Percentiles rank a stretch among this genome's conserved stretches.
Evolutionary conservation across 2,113 vertebrate species (phyloP).

Genomic region (Petaurus breviceps): DNA sequence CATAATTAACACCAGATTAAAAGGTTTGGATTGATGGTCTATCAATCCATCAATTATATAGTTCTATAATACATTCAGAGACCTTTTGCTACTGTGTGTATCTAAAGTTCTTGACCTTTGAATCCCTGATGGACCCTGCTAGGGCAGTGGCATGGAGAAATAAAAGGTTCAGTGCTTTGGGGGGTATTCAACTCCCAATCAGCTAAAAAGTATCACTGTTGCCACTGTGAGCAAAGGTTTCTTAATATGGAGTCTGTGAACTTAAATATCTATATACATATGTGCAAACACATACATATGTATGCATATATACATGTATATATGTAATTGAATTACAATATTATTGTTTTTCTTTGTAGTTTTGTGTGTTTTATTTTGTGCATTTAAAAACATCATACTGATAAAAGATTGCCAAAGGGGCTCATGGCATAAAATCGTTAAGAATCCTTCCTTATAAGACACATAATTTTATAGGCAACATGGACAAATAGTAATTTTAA

Average conservation of each 20-base stretch:
- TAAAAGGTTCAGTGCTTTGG: not conserved
- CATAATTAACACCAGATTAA: not conserved
- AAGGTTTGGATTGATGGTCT: not conserved
- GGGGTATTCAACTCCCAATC: not conserved
- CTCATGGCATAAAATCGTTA: too few species aligned
- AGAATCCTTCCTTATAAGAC: not conserved
- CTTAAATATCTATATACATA: not conserved
- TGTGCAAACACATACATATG: too few species aligned
- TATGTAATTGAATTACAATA: not conserved
- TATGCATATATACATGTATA: too few species aligned
- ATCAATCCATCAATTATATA: not conserved
- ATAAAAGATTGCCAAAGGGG: too few species aligned
- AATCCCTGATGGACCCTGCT: not conserved
- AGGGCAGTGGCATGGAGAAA: not conserved
- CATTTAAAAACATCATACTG: not conserved
- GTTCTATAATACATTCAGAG: conserved; percentile 41
- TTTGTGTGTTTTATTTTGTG: not conserved
- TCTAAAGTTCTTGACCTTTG: conserved; percentile 61
- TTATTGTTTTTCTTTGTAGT: not conserved
- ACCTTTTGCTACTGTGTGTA: not conserved
- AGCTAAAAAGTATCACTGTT: not conserved
- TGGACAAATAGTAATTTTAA: not conserved
- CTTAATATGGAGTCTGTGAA: not conserved
- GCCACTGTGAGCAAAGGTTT: not conserved
- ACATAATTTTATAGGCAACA: not conserved